phyloP scores from a whole-genome alignment of 2,888 invertebrate species.

The Volucella zonaria region DNA sequence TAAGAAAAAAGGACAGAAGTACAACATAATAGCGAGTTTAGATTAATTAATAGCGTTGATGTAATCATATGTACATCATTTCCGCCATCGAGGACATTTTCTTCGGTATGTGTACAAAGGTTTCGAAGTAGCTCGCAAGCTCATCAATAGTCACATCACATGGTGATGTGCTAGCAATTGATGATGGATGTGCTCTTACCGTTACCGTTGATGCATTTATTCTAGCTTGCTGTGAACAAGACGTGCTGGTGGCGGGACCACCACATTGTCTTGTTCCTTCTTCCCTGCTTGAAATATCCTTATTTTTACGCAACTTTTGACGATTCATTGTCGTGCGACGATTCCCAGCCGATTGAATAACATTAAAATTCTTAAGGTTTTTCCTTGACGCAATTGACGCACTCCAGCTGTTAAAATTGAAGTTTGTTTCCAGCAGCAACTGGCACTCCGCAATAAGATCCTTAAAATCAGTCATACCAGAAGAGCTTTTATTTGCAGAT shows the following conservation, averaged over 20 bases:
- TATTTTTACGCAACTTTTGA: slow-evolving; percentile 2
- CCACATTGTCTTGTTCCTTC: slow-evolving; percentile 21
- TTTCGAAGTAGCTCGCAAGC: slow-evolving; percentile 97
- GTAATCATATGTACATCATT: slow-evolving; percentile 96
- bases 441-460: slow-evolving; percentile 80
- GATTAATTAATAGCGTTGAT: slow-evolving; percentile 17
- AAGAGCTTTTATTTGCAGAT: slow-evolving; percentile 12
- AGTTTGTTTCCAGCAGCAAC: slow-evolving; percentile 76
- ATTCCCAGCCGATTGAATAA: slow-evolving; percentile 73
- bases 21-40: slow-evolving; percentile 38
- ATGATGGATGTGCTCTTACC: slow-evolving; percentile 79
- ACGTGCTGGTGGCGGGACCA: slow-evolving; percentile 76
- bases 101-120: slow-evolving; percentile 97
- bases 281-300: slow-evolving; percentile 25
- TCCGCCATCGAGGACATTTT: slow-evolving; percentile 99
- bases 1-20: slow-evolving; percentile 43
- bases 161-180: slow-evolving; percentile 54
- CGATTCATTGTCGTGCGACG: slow-evolving; percentile 35
- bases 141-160: slow-evolving; percentile 97
- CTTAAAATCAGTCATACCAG: slow-evolving; percentile 77
- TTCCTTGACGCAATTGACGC: slow-evolving; percentile 71
- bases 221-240: slow-evolving; percentile 92
- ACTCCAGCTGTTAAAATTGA: slow-evolving; percentile 75
- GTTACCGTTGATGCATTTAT: slow-evolving; percentile 82
- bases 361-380: slow-evolving; percentile 75